A percentile compares a stretch with the other conserved stretches of the same genome.
Conservation (phyloP, 2,888 invertebrate species). For the Lycocerus yunnanus region DNA sequence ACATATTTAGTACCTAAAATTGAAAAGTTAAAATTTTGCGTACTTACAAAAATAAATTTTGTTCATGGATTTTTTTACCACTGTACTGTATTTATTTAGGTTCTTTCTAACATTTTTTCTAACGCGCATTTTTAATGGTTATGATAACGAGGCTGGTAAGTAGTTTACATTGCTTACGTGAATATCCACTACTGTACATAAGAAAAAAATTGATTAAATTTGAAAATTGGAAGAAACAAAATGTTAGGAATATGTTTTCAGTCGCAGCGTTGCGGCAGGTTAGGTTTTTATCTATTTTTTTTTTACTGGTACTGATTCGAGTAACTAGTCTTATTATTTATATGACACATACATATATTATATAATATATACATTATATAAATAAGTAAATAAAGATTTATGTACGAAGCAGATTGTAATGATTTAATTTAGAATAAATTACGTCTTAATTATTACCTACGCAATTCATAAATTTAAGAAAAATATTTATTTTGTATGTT, state of each 20-base stretch:
- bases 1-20: not conserved
- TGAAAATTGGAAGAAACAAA: not conserved
- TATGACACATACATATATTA: not conserved
- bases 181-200: not conserved
- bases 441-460: not conserved
- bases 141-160: not conserved
- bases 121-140: not conserved
- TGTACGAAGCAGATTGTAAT: not conserved
- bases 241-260: not conserved
- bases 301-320: slow-evolving; percentile 36
- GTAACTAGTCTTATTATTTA: slow-evolving; percentile 37
- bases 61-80: not conserved
- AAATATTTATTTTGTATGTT: not conserved
- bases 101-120: not conserved
- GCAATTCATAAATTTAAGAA: not conserved
- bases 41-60: not conserved
- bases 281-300: slow-evolving; percentile 30
- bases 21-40: not conserved
- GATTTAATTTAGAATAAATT: not conserved
- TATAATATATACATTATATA: not conserved
- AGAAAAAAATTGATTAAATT: not conserved
- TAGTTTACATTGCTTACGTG: not conserved
- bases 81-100: not conserved
- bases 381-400: not conserved
- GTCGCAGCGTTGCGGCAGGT: slow-evolving; percentile 29